Percentiles rank a stretch among this genome's conserved stretches.
These are phyloP conservation scores for Lagopus leucura DNA, from an alignment of 2,113 vertebrate species.

Conservation along the genomic window DNA sequence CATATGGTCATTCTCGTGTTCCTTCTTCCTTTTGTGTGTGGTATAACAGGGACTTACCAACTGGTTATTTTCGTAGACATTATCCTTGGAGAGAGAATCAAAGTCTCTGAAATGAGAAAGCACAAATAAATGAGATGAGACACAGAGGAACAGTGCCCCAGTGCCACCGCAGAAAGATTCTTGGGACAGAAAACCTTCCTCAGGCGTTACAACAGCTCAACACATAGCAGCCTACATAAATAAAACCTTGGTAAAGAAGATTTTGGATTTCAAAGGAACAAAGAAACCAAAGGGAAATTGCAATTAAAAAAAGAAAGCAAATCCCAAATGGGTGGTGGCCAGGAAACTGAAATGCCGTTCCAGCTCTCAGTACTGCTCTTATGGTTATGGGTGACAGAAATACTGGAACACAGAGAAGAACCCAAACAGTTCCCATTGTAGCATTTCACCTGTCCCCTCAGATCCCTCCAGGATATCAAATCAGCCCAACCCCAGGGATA, in stretches of 20 bases:
- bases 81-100: constrained; percentile 92
- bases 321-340: background rate
- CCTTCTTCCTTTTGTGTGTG: background rate
- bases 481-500: background rate
- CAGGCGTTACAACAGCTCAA: background rate
- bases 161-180: background rate
- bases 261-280: background rate
- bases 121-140: background rate
- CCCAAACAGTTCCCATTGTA: background rate
- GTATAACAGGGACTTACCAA: constrained; percentile 84
- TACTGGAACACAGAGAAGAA: background rate
- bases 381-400: background rate
- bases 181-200: background rate
- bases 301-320: constrained; percentile 6
- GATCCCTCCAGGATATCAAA: accelerated
- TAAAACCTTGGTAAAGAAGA: background rate
- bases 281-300: background rate
- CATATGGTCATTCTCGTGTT: background rate
- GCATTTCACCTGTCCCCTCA: background rate
- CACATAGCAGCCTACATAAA: background rate
- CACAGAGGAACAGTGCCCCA: background rate
- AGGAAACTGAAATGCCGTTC: constrained; percentile 10
- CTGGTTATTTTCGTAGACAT: constrained; percentile 94
- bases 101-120: constrained; percentile 88
- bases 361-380: background rate